phyloP scores from a whole-genome alignment of 92 coral and sea anemone genomes.

The Nematostella vectensis region DNA sequence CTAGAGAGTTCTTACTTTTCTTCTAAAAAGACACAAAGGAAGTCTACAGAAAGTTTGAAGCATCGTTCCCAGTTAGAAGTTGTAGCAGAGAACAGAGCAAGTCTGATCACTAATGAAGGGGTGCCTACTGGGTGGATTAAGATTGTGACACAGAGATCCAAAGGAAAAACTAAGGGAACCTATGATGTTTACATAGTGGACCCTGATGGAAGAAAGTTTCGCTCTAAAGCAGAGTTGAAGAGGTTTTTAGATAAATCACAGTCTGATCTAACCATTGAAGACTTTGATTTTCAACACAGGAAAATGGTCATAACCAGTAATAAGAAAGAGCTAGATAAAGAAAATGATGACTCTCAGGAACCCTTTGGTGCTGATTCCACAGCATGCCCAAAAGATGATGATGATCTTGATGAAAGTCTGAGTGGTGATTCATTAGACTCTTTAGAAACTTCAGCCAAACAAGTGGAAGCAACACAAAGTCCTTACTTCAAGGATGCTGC shows the following conservation, averaged over 20 bases:
- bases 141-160: constrained; percentile 32
- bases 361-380: neutral
- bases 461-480: constrained; percentile 5
- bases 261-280: constrained; percentile 1
- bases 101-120: neutral
- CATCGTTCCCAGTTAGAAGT: neutral
- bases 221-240: constrained; percentile 49
- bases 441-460: neutral
- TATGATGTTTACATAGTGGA: constrained; percentile 49
- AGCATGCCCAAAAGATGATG: neutral
- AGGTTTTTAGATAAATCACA: constrained; percentile 16
- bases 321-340: neutral
- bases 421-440: neutral
- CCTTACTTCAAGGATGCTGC: constrained; percentile 37
- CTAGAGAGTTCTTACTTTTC: neutral
- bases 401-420: neutral
- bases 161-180: constrained; percentile 52
- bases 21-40: neutral
- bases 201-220: constrained; percentile 58
- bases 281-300: neutral
- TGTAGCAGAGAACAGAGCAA: neutral
- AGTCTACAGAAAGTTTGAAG: neutral
- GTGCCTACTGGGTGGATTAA: constrained; percentile 51
- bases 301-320: neutral
- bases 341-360: neutral